phyloP scores from a whole-genome alignment of 1,140 invertebrate genomes.

The Ephestia elutella region DNA sequence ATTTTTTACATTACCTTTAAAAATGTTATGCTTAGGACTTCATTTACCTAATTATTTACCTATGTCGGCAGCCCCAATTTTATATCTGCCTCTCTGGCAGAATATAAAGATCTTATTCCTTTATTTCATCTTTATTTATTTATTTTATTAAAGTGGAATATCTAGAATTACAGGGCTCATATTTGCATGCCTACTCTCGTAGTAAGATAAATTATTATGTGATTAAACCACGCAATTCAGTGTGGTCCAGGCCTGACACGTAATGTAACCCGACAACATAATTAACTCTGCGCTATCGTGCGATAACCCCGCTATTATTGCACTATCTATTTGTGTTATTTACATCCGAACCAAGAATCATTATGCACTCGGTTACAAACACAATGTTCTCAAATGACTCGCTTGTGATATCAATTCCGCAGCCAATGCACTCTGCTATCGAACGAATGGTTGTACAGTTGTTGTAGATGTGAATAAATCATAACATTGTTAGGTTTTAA shows the following conservation, averaged over 20 bases:
- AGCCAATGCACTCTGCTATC: neutral
- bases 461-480: too few species aligned
- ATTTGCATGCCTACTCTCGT: neutral
- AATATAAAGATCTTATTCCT: too few species aligned
- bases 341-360: neutral
- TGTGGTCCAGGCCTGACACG: neutral
- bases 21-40: too few species aligned
- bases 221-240: neutral
- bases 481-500: too few species aligned
- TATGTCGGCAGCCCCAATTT: too few species aligned
- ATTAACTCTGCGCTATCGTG: neutral
- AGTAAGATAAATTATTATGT: neutral
- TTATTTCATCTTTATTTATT: too few species aligned
- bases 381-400: neutral
- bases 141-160: too few species aligned
- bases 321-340: conserved; percentile 5
- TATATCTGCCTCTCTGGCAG: too few species aligned
- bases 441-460: neutral
- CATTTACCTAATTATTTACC: too few species aligned
- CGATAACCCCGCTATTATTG: conserved; percentile 7
- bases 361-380: neutral
- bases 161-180: too few species aligned
- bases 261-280: neutral
- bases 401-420: neutral
- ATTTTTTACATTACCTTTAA: neutral